Percentiles rank a stretch among this genome's conserved stretches.
These are phyloP conservation scores for Lacanobia wlatinum DNA, from an alignment of 2,888 invertebrate genomes.

Conservation along the genomic window DNA sequence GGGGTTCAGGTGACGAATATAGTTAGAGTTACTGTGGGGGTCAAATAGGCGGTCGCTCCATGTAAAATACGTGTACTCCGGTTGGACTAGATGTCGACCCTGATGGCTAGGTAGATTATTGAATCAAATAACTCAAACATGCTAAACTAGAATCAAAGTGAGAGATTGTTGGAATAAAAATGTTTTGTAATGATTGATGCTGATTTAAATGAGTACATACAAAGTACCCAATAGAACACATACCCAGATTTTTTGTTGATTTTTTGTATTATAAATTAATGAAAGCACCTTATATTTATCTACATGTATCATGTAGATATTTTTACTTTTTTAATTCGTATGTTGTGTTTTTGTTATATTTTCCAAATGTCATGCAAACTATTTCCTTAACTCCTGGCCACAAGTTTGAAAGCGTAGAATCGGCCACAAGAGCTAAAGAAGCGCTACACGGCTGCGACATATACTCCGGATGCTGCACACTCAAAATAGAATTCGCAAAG, in stretches of 20 bases:
- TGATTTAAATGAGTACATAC: slow-evolving; percentile 6
- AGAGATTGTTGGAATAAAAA: neutral
- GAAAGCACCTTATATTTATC: too few species aligned
- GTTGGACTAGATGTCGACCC: too few species aligned
- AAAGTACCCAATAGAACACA: too few species aligned
- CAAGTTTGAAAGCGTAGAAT: slow-evolving; percentile 98
- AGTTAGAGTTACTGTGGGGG: too few species aligned
- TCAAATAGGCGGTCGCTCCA: too few species aligned
- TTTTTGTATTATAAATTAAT: too few species aligned
- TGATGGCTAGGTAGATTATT: too few species aligned
- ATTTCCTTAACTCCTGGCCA: slow-evolving; percentile 90
- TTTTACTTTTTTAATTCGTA: too few species aligned
- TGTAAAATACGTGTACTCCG: too few species aligned
- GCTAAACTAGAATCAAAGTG: neutral
- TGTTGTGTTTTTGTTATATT: neutral
- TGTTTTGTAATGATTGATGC: slow-evolving; percentile 29
- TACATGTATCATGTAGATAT: too few species aligned
- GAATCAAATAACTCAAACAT: neutral
- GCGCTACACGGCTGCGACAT: slow-evolving; percentile 99
- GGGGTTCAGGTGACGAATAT: too few species aligned
- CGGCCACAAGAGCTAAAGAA: slow-evolving; percentile 98
- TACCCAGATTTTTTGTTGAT: too few species aligned
- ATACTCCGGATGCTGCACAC: slow-evolving; percentile 99
- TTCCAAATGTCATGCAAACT: neutral
- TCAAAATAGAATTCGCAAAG: slow-evolving; percentile 99